Base-by-base conservation (phyloP, 37 sponge, comb jelly and placozoan species). In the Theonella swinhoei region DNA sequence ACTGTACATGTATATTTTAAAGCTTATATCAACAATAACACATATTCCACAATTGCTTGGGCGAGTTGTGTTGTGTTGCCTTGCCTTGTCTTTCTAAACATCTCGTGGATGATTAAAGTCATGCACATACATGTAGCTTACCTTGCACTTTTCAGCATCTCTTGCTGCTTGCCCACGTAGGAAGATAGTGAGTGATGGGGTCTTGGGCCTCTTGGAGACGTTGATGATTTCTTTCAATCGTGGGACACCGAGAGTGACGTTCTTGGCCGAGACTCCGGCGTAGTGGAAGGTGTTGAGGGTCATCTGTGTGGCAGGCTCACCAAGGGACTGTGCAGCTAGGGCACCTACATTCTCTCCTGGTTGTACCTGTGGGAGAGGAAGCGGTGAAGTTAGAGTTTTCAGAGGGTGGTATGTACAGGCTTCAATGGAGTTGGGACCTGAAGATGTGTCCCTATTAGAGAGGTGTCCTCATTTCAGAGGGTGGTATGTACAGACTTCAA, bases 181-280 rank as follows among this genome's bases (percentile, higher is more conserved):
- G 88, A 93, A 97, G 83, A 99, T 89, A 47, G 97, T 97, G 64
- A 99, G 94, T 17, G 99, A 99, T 25, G 99, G 99, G 5, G 99
- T 99, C 79, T 99, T 99, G 34, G 99, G 99, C 42, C 85, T 83
- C 90, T 97, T 97, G 68, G 97, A 97, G 60, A 99, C 99, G 66
- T 99, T 99, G 74, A 99, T 99, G 41, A 99, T 93, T 80, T 99
- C 99, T 90, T 99, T 99, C 72, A 99, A 82, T 35, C 99, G 82
- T 5, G 99, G 99, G 4, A 99, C 99, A 29, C 99, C 99, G 11
- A 99, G 97, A 3, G 99, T 99, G 28, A 99, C 97, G 74, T 99
- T 99, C 97, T 99, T 99, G 42, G 99, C 99, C 22, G 99, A 99
- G 32, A 99, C 99, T 38, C 99, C 99, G 76, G 99, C 99, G 82